Conservation (phyloP, 2,113 vertebrate species). For the Meriones unguiculatus region DNA sequence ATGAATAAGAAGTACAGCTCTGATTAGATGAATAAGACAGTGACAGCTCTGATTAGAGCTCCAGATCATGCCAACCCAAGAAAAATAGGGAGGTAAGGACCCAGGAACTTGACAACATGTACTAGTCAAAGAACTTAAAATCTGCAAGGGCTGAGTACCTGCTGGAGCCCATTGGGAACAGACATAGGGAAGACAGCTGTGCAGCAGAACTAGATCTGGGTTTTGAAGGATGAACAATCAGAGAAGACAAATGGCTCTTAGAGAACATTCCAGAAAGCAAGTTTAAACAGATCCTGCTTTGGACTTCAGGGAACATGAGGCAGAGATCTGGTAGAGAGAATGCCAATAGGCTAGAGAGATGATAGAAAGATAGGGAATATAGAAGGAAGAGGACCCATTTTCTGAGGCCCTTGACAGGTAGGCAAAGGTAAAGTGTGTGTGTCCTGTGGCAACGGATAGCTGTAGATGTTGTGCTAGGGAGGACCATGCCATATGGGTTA, state of each 20-base stretch:
- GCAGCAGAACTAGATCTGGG: not conserved
- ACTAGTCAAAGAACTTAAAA: not conserved
- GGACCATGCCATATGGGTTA: not conserved
- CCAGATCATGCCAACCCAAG: not conserved
- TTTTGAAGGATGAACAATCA: not conserved
- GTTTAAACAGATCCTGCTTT: not conserved
- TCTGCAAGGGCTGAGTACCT: not conserved
- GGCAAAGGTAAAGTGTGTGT: not conserved
- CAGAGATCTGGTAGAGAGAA: not conserved
- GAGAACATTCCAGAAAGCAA: not conserved
- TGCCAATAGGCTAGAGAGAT: not conserved
- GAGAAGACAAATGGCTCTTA: not conserved
- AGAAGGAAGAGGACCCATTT: not conserved
- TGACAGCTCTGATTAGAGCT: not conserved
- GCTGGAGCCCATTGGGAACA: not conserved
- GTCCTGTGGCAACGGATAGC: not conserved
- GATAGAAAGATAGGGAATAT: not conserved
- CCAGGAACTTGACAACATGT: not conserved
- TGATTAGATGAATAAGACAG: not conserved
- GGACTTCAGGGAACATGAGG: not conserved
- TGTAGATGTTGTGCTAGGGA: not conserved
- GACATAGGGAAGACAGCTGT: not conserved
- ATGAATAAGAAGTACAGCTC: not conserved
- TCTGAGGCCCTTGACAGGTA: not conserved
- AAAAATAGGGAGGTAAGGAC: not conserved